Percentiles rank a stretch among this genome's conserved stretches.
These are phyloP conservation scores for Chrysopilus asiliformis DNA, from an alignment of 2,888 invertebrate species.

Conservation along the genomic window DNA sequence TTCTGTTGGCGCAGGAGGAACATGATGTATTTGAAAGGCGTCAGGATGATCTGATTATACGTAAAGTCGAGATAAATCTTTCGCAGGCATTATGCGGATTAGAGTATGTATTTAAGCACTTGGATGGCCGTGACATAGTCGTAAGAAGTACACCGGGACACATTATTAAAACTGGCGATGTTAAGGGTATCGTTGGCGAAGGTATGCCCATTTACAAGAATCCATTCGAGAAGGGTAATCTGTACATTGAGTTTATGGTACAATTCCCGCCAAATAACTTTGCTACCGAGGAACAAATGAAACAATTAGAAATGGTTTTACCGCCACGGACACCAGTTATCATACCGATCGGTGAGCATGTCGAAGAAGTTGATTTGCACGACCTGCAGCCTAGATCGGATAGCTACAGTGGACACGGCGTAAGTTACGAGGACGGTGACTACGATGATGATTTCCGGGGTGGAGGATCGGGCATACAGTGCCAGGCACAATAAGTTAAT, in stretches of 20 bases:
- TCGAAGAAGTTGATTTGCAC: conserved; percentile 72
- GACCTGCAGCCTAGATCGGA: conserved; percentile 61
- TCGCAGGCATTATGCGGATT: conserved; percentile 89
- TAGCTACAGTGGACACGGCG: conserved; percentile 49
- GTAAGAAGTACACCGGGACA: conserved; percentile 66
- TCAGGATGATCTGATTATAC: conserved; percentile 57
- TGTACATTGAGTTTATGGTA: conserved; percentile 76
- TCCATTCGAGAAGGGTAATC: conserved; percentile 74
- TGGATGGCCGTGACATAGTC: conserved; percentile 75
- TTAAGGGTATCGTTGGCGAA: conserved; percentile 66
- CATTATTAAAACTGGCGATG: conserved; percentile 68
- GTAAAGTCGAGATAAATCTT: conserved; percentile 56
- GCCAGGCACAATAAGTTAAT: too few relatives aligned
- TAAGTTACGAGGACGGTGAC: conserved; percentile 42
- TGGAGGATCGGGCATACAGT: conserved; percentile 50
- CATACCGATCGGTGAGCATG: conserved; percentile 65
- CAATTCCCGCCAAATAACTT: conserved; percentile 75
- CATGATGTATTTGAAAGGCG: conserved; percentile 69
- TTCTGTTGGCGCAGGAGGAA: conserved; percentile 66
- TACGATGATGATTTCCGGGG: conserved; percentile 35
- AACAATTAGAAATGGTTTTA: conserved; percentile 59
- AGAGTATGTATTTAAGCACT: conserved; percentile 67
- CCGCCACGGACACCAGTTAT: conserved; percentile 56
- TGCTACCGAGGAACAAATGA: conserved; percentile 48
- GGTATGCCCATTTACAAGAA: conserved; percentile 84